Base-by-base conservation (phyloP, 1,140 invertebrate species). In the Elysia chlorotica region DNA sequence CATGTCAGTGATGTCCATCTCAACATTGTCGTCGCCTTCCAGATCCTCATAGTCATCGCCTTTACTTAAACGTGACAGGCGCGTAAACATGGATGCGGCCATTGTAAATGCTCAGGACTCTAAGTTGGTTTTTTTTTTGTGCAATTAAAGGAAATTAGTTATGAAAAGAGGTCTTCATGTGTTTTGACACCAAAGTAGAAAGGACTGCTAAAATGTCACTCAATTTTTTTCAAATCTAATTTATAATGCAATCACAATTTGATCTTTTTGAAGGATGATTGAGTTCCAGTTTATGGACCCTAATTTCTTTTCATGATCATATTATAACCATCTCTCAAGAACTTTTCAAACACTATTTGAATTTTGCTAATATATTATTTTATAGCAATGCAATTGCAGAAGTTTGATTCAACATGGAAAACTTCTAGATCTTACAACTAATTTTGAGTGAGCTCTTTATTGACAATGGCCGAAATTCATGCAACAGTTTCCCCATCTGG, bases 1-100 rank as follows among this genome's bases (percentile, higher is more conserved):
- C 74, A 78, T 73, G 57, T 83, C 82, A 0, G 80, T 83, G 57
- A 83, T 79, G 68, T 83, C 81, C 78, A 82, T 82, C 37, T 82
- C 81, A 30, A 82, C 75, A 37, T 80, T 76, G 25, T 78, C 76
- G 19, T 74, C 77, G n/a, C 74, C 81, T 48, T 72, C 75, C 28
- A 82, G 38, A 66, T 83, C 82, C 53, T 83, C 79, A 71, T 83
- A 83, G 30, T 73, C 74, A 61, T 80, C 79, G 5, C 73, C 73
- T 63, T 77, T 78, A 28, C 75, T 66, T 54, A 79, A 81, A 68
- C 77, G 80, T 65, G 75, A 71, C 38, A 83, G 61, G 10, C 80
- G 74, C 5, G 76, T 79, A 76, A 82, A 77, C 80, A 84, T 82
- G 23, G 38, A 70, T 30, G 69, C 69, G 21, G 69, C 69, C 69